Evolutionary conservation across 2,888 invertebrate genomes (phyloP).

Genomic region (Endomychus coccineus): DNA sequence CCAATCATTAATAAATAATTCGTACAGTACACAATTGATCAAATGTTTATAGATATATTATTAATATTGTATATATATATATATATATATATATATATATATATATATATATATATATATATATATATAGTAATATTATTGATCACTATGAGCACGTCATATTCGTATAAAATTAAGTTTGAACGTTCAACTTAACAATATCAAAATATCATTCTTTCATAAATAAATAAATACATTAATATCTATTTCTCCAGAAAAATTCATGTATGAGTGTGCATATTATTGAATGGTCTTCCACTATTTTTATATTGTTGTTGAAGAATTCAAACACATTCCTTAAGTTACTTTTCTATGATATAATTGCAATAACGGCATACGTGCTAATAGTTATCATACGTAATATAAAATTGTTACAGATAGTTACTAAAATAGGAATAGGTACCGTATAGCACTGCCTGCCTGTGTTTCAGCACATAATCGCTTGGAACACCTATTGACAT

Average conservation of each 20-base stretch:
- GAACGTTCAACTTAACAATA: conserved; percentile 26
- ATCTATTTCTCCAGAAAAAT: conserved; percentile 8
- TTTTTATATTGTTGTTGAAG: conserved; percentile 31
- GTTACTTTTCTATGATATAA: conserved; percentile 16
- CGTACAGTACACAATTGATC: conserved; percentile 13
- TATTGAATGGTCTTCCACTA: conserved; percentile 38
- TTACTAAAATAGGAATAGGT: conserved; percentile 28
- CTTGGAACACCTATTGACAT: conserved; percentile 46
- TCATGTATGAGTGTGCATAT: conserved; percentile 25
- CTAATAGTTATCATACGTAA: conserved; percentile 23
- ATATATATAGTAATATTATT: conserved; percentile 17
- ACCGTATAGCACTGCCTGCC: conserved; percentile 47
- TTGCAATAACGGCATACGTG: conserved; percentile 12
- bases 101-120: conserved; percentile 21
- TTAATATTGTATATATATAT: no score
- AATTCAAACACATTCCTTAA: conserved; percentile 8
- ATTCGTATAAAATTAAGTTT: conserved; percentile 7
- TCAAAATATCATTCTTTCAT: conserved; percentile 21
- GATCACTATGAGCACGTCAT: conserved; percentile 27
- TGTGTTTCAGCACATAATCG: conserved; percentile 46
- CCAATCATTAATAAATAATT: conserved; percentile 16
- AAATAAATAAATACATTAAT: conserved; percentile 1
- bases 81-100: no score
- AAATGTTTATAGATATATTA: conserved; percentile 14
- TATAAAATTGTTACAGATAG: conserved; percentile 29